phyloP scores from a whole-genome alignment of 2,797 vertebrate species.

The Mionectes olivaceus region DNA sequence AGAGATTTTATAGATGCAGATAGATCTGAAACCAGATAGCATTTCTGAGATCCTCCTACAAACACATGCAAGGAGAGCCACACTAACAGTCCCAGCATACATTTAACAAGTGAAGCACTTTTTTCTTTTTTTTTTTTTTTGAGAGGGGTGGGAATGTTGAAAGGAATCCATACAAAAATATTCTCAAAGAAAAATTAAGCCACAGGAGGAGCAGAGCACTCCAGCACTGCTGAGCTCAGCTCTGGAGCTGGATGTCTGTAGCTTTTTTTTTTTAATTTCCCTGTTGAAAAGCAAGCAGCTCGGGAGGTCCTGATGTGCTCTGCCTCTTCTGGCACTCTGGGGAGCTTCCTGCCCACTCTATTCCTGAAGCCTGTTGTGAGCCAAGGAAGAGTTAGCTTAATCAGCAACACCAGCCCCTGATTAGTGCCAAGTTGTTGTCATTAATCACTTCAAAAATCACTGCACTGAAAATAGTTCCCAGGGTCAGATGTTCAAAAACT shows the following conservation, averaged over 20 bases:
- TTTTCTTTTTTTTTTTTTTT: background rate
- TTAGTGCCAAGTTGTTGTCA: constrained; percentile 35
- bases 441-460: constrained; percentile 41
- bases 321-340: background rate
- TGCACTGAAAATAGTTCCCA: constrained; percentile 15
- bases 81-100: background rate
- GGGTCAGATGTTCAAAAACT: constrained; percentile 31
- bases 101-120: background rate
- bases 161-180: background rate
- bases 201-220: background rate
- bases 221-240: constrained; percentile 14
- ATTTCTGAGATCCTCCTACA: background rate
- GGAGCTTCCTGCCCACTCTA: constrained; percentile 35
- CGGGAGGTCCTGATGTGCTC: background rate
- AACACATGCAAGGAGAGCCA: background rate
- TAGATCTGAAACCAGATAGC: background rate
- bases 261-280: background rate
- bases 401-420: constrained; percentile 38
- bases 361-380: constrained; percentile 31
- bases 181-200: background rate
- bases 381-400: constrained; percentile 54
- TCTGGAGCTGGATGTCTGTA: background rate
- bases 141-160: background rate
- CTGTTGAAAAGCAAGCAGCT: background rate
- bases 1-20: background rate